These are phyloP conservation scores for Halisarca cf. caerulea DNA, from an alignment of 37 sponge, comb jelly and placozoan species.

Conservation along the genomic window DNA sequence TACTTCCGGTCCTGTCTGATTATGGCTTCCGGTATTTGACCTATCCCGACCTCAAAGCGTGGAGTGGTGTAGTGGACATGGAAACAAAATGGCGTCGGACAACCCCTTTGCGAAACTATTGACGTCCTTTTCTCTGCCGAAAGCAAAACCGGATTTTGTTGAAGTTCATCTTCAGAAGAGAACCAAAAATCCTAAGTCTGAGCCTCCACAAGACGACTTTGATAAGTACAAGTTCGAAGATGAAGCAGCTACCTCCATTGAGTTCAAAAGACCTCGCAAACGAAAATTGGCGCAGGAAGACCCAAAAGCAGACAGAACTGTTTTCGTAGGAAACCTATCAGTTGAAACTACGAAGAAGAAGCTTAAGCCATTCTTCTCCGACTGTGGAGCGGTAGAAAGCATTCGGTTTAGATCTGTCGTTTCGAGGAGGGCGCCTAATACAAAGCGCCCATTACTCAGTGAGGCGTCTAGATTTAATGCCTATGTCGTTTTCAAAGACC, in stretches of 20 bases:
- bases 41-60: too few species aligned
- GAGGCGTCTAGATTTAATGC: constrained; percentile 51
- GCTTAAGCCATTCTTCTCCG: constrained; percentile 49
- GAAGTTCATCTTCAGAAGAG: not conserved
- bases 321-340: constrained; percentile 81
- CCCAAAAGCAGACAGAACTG: constrained; percentile 49
- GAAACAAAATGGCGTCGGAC: too few species aligned
- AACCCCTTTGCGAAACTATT: not conserved
- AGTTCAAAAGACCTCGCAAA: not conserved
- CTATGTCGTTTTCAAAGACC: constrained; percentile 66
- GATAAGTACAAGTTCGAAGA: too few species aligned
- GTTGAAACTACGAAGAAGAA: constrained; percentile 38
- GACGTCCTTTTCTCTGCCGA: not conserved
- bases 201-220: too few species aligned
- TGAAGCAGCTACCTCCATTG: too few species aligned
- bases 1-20: too few species aligned
- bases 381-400: constrained; percentile 58
- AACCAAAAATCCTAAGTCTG: too few species aligned
- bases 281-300: constrained; percentile 14
- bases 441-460: constrained; percentile 16
- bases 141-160: not conserved
- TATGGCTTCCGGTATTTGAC: too few species aligned
- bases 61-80: too few species aligned
- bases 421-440: constrained; percentile 15
- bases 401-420: constrained; percentile 69